Evolutionary conservation across 2,113 vertebrate species (phyloP).

Genomic region (Oncorhynchus keta): DNA sequence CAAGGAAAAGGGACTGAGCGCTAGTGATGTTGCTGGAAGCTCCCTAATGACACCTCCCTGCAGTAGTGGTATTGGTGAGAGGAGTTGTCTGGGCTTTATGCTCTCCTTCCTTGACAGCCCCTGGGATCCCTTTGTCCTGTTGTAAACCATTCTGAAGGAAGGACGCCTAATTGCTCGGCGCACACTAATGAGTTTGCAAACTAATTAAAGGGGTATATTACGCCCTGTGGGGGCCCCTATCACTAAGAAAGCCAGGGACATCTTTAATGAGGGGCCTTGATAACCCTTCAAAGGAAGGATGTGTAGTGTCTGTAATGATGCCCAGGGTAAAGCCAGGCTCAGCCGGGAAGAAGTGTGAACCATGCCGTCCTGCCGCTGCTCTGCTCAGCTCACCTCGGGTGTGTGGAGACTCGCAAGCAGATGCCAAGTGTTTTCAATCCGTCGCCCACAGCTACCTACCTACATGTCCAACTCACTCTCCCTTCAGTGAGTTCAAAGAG

Average conservation of each 20-base stretch:
- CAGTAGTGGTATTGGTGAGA: conserved; percentile 3
- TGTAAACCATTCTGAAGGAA: conserved; percentile 64
- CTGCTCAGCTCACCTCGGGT: conserved; percentile 45
- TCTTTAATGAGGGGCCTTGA: conserved; percentile 77
- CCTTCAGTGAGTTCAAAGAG: conserved; percentile 57
- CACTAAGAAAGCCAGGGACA: conserved; percentile 69
- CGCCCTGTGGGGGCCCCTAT: conserved; percentile 64
- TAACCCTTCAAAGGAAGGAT: conserved; percentile 71
- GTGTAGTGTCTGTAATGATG: conserved; percentile 73
- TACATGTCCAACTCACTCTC: conserved; percentile 65
- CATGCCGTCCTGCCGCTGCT: background rate
- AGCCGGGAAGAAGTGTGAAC: conserved; percentile 42
- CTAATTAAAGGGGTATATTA: conserved; percentile 73
- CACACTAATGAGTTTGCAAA: conserved; percentile 75
- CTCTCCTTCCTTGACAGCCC: conserved; percentile 49
- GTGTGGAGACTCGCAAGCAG: conserved; percentile 58
- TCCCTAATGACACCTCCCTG: conserved; percentile 42
- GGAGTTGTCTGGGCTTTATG: conserved; percentile 20
- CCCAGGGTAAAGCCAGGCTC: conserved; percentile 62
- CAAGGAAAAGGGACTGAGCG: conserved; percentile 16
- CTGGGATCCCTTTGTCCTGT: conserved; percentile 62
- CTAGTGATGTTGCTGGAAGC: background rate
- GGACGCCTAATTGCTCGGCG: conserved; percentile 70
- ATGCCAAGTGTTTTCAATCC: conserved; percentile 69
- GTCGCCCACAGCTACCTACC: conserved; percentile 68